Percentiles rank a stretch among this genome's conserved stretches.
These are phyloP conservation scores for Apostichopus californicus DNA, from an alignment of 35 echinoderm and acorn worm genomes.

Conservation along the genomic window DNA sequence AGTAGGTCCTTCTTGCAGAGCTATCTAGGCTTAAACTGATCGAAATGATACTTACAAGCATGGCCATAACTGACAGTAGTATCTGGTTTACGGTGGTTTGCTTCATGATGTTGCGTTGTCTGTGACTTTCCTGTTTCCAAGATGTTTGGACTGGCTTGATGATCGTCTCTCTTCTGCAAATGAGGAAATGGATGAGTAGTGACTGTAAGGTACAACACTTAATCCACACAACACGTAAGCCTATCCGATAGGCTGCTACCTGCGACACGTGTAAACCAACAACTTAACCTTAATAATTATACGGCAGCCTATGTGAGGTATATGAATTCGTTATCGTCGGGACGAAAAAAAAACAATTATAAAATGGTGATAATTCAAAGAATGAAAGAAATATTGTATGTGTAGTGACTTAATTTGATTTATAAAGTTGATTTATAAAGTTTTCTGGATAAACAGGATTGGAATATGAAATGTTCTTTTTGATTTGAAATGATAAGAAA, in stretches of 20 bases:
- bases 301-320: not conserved
- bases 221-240: not conserved
- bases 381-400: too few species aligned
- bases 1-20: too few species aligned
- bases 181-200: not conserved
- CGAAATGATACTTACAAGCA: not conserved
- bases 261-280: not conserved
- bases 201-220: not conserved
- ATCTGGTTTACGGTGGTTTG: not conserved
- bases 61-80: not conserved
- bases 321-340: not conserved
- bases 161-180: not conserved
- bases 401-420: too few species aligned
- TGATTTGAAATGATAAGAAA: too few species aligned
- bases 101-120: not conserved
- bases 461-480: too few species aligned
- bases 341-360: too few species aligned
- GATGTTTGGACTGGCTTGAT: not conserved
- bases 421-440: too few species aligned
- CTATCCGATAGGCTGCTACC: not conserved
- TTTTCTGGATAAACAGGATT: too few species aligned
- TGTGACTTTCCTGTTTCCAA: not conserved
- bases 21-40: too few species aligned
- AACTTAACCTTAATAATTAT: not conserved
- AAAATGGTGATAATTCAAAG: too few species aligned